Base-by-base conservation (phyloP, 2,797 vertebrate species). In the Sebastes cheni region DNA sequence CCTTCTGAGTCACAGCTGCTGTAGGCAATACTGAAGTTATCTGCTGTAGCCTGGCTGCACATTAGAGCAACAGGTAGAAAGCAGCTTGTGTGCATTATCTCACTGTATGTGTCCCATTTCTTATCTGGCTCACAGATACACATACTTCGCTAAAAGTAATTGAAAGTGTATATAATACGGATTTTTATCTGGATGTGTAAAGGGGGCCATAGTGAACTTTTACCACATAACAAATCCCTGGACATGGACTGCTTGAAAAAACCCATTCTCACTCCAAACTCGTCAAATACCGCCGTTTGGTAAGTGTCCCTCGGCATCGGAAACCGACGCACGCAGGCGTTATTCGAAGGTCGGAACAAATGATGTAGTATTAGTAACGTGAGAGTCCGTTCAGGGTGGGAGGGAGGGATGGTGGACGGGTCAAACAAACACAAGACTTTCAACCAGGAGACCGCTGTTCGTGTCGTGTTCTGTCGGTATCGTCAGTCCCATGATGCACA, bases 21-120 rank as follows among this genome's bases (percentile, higher is more conserved):
- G 22, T 1, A 1, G 16, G 23, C 50, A 14, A 2, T 0, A 0
- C 25, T 61, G 42, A 6, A 7, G 34, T 9, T 27, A 55, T 75
- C 71, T 46, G 2, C 11, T 10, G 36, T 16, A 30, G 52, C 39
- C 74, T 39, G 23, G 67, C 32, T 34, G 46, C 30, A 30, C 22
- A 16, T 32, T 12, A 8, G 6, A 75, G 60, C 54, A 75, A 80
- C 61, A 67, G 64, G 55, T 75, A 20, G 30, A 25, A 50, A 66
- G 10, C n/a, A 36, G 54, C 9, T 54, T 13, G 5, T 16, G 30
- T 46, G 36, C 50, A 58, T 42, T 32, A 7, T 65, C 22, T 52
- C 27, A 1, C 13, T 6, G 14, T 22, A 5, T 27, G 11, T 5
- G 62, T 58, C 60, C 32, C 30, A n/a, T 30, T 23, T 32, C 5